These are phyloP conservation scores for Euplagia quadripunctaria DNA, from an alignment of 2,888 invertebrate species.

Conservation along the genomic window DNA sequence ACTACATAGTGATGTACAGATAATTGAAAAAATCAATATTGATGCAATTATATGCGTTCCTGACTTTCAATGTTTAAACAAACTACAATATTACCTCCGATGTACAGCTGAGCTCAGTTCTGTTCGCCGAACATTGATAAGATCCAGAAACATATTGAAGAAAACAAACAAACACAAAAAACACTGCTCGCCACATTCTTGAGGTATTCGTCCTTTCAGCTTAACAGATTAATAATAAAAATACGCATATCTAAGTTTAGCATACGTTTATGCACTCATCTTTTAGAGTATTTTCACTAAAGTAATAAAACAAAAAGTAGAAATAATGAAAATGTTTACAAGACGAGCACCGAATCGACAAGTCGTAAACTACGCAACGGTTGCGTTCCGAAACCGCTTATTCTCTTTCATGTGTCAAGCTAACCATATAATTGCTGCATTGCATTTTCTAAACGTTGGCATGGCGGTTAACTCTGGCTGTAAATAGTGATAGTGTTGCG, in stretches of 20 bases:
- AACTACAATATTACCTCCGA: constrained; percentile 66
- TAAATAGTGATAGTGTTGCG: not conserved
- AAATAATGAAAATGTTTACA: constrained; percentile 57
- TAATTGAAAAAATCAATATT: constrained; percentile 55
- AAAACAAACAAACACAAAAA: constrained; percentile 64
- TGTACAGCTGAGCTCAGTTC: constrained; percentile 72
- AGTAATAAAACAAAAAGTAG: constrained; percentile 45
- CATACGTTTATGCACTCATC: constrained; percentile 35
- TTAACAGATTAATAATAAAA: constrained; percentile 30
- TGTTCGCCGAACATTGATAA: constrained; percentile 69
- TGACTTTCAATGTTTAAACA: not conserved
- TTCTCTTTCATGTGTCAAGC: not conserved
- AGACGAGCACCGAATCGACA: constrained; percentile 25
- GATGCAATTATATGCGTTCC: constrained; percentile 32
- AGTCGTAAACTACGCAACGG: constrained; percentile 62
- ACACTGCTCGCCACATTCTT: constrained; percentile 60
- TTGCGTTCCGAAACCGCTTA: constrained; percentile 47
- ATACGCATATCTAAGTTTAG: constrained; percentile 41
- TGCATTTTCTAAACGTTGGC: not conserved
- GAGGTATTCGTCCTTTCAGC: constrained; percentile 32
- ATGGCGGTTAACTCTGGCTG: not conserved
- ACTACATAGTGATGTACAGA: constrained; percentile 24
- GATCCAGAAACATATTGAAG: constrained; percentile 63
- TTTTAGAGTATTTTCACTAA: constrained; percentile 30
- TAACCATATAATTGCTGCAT: not conserved